Conservation (phyloP, 2,797 vertebrate genomes). For the Rhincodon typus region DNA sequence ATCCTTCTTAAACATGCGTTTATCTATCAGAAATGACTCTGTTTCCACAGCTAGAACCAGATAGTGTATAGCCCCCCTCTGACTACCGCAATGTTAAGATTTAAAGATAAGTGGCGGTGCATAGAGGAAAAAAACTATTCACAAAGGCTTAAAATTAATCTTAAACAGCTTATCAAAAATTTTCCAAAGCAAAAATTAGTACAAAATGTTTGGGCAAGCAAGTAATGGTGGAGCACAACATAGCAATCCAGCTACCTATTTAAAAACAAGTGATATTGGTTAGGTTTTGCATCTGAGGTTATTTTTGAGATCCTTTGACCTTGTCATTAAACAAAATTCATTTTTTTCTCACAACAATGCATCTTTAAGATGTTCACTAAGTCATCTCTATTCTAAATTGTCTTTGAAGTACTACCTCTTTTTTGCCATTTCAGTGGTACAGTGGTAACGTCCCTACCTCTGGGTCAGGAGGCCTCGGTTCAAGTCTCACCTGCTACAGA, state of each 20-base stretch:
- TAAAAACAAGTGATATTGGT: neutral
- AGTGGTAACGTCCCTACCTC: too few relatives aligned
- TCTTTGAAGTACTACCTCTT: neutral
- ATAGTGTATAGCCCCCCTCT: neutral
- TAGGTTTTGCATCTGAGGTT: neutral
- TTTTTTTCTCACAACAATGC: conserved; percentile 1
- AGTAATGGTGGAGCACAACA: neutral
- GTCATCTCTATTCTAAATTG: neutral
- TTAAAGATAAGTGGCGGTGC: neutral
- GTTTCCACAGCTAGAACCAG: neutral
- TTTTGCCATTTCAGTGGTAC: neutral
- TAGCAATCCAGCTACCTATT: neutral
- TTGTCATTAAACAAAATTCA: neutral
- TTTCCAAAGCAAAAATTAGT: neutral
- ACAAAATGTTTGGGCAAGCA: neutral
- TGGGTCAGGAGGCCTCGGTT: too few relatives aligned
- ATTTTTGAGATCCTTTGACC: neutral
- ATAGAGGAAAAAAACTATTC: neutral
- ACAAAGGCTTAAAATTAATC: neutral
- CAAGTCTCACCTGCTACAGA: too few relatives aligned
- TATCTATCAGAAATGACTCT: neutral
- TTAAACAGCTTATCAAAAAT: neutral
- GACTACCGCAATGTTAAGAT: neutral
- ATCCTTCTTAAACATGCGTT: neutral
- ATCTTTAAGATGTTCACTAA: neutral